Percentiles rank a stretch among this genome's conserved stretches.
phyloP scores from a whole-genome alignment of 2,888 invertebrate genomes.

The Diarsia rubi region DNA sequence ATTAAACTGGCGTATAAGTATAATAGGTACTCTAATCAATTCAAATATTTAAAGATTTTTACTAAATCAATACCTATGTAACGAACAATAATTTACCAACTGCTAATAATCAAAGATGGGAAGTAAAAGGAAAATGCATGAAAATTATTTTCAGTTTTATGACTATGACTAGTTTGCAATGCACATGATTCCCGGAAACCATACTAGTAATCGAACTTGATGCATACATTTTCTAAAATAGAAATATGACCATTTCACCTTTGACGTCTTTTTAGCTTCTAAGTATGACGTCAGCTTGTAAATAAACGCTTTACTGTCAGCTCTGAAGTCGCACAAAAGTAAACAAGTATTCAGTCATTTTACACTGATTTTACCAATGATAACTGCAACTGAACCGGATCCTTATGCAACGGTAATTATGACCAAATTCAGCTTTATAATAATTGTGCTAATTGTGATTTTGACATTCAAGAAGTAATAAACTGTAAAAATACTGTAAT shows the following conservation, averaged over 20 bases:
- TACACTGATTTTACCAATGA: background rate
- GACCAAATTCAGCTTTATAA: background rate
- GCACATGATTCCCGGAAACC: conserved; percentile 7
- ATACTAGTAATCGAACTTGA: background rate
- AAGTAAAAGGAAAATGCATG: background rate
- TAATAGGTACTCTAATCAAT: no score
- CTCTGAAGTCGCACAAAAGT: conserved; percentile 16
- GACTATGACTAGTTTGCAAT: background rate
- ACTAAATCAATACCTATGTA: no score
- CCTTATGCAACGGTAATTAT: background rate
- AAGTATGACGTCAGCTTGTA: conserved; percentile 31
- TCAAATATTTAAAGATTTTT: no score
- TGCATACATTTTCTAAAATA: conserved; percentile 38
- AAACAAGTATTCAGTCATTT: conserved; percentile 3
- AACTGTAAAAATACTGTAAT: background rate
- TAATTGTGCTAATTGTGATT: no score
- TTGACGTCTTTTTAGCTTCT: conserved; percentile 24
- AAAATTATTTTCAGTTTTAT: background rate
- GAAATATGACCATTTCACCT: conserved; percentile 28
- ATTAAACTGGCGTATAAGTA: no score
- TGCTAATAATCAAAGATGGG: no score
- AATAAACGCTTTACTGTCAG: conserved; percentile 30
- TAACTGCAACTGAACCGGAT: background rate
- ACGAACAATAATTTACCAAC: background rate
- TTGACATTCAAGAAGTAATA: background rate